Evolutionary conservation across 2,797 vertebrate genomes (phyloP), one percentile per base, ranked within the genome.

Genomic region (Falco concolor): DNA sequence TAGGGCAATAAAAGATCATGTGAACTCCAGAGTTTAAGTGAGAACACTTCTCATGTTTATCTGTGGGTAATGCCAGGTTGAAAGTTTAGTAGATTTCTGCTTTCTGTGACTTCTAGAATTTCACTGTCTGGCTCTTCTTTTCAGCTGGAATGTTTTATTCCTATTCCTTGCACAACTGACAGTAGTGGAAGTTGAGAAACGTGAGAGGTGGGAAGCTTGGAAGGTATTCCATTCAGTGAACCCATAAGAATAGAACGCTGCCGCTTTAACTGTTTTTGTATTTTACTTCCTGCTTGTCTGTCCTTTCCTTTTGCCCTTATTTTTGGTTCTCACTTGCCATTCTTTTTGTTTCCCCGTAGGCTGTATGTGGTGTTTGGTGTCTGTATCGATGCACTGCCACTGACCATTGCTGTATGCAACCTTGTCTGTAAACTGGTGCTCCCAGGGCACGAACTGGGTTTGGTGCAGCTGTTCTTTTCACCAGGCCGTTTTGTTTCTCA

Each of bases 111-210:
- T 88, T 81, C 67, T 81, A 73, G 92, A 89, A 77, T 92, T 79
- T 94, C 81, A 76, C 54, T 82, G 67, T 82, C 87, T 89, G 91
- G 67, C 92, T 93, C 75, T 93, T 88, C 45, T 80, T 94, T 95
- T 93, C 84, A 76, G 78, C 63, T 91, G 93, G 67, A 89, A 77
- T 80, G 70, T 84, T 79, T 92, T 89, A 74, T 89, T 95, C 72
- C 75, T 64, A 59, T 89, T 91, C 59, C 28, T 94, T 92, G 91
- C 85, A 60, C 84, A 84, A 52, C 67, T 91, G 89, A 67, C 75
- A 73, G 59, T 81, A 95, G 89, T 78, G 57, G 76, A 95, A 88
- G 85, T 86, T 87, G 61, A 75, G 53, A 87, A 72, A 78, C 65
- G 34, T 36, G 76, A 57, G 79, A 78, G 85, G 49, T 90, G 89